Conservation (phyloP, 2,797 vertebrate genomes). For the Margarornis squamiger region DNA sequence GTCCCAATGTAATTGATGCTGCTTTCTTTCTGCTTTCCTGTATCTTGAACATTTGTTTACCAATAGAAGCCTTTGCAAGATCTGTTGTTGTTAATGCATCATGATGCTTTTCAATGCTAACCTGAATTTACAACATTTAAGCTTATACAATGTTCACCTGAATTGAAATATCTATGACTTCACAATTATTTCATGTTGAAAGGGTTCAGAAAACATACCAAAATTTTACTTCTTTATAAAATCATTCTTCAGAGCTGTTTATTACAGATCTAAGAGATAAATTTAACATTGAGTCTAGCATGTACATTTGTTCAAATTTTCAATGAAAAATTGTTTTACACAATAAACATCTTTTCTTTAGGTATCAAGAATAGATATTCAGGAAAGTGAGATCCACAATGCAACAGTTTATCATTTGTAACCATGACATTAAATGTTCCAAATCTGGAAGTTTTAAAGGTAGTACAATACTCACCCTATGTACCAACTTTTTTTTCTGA, state of each 20-base stretch:
- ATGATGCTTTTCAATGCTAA: neutral
- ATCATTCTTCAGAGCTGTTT: neutral
- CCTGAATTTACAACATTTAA: neutral
- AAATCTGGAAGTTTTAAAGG: neutral
- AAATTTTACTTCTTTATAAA: neutral
- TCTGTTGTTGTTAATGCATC: accelerated
- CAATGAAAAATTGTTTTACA: neutral
- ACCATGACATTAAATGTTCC: neutral
- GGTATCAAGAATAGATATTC: neutral
- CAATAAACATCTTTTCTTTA: neutral
- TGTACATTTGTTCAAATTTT: neutral
- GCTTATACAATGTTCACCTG: neutral
- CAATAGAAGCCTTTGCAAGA: neutral
- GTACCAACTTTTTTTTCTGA: neutral
- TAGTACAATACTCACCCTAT: neutral
- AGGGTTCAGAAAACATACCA: neutral
- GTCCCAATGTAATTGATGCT: neutral
- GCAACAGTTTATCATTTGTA: neutral
- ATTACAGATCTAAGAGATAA: neutral
- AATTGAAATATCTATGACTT: neutral
- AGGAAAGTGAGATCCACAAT: neutral
- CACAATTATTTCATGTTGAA: neutral
- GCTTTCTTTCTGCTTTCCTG: neutral
- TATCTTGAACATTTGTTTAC: neutral
- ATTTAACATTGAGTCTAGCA: neutral